Base-by-base conservation (phyloP, 2,113 vertebrate species). In the Gymnocephalus cernua region DNA sequence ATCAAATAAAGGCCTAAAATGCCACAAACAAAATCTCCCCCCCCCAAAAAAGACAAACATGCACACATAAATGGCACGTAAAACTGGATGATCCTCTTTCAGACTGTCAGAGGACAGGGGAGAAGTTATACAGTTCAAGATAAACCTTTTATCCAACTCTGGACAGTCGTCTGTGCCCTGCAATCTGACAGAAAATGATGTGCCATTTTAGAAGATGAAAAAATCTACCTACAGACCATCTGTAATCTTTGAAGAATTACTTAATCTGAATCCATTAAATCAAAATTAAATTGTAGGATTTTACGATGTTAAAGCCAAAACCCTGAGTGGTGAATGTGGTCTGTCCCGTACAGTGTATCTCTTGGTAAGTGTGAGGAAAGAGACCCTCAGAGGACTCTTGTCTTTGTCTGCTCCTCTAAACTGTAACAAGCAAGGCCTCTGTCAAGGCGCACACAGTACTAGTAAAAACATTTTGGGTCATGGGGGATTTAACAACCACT, bases 91-190 rank as follows among this genome's bases (percentile, higher is more conserved):
- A 29, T 50, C 66, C 27, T 41, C 14, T 41, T n/a, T 25, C 3
- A 21, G 11, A 54, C 10, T 3, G n/a, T 66, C 21, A 47, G n/a
- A 73, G 58, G 61, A 57, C 59, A 48, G 32, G 2, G 27, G 29
- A 27, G 15, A 69, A 75, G 54, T 48, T 23, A 56, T 45, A 25
- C 38, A 19, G 56, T 45, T 68, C 18, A 44, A 45, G 56, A 56
- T 54, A 69, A 63, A 76, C 19, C 64, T 59, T 56, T 76, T 57
- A 57, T 70, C 21, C 23, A 38, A 50, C 27, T 75, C 71, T 64
- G 57, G 21, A 56, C 48, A 35, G 38, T 50, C 57, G 8, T 13
- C 47, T 56, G 2, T 9, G 73, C 11, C 16, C 47, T 32, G 64
- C 44, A 57, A 21, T 62, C 38, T 57, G 41, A 73, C 53, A 53